Evolutionary conservation across 1,140 invertebrate species (phyloP).

Genomic region (Amphibalanus amphitrite): DNA sequence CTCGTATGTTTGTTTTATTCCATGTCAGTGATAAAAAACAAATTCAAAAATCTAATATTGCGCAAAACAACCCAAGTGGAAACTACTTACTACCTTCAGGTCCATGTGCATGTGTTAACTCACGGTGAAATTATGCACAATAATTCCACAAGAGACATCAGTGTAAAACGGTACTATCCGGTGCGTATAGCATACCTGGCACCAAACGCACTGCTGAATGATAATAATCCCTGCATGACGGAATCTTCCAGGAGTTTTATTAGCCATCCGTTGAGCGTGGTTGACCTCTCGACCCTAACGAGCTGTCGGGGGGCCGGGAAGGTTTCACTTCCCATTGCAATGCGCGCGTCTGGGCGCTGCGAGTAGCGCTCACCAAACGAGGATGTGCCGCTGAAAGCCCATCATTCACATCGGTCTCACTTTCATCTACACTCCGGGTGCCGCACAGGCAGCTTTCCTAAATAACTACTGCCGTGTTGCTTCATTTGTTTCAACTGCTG

Average conservation of each 20-base stretch:
- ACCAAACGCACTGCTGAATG: too few relatives aligned
- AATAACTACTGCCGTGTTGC: neutral
- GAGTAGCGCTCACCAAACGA: neutral
- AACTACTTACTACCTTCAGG: too few relatives aligned
- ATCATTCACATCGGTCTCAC: neutral
- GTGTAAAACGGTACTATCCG: too few relatives aligned
- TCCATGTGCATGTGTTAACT: too few relatives aligned
- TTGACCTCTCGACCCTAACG: neutral
- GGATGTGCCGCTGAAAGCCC: neutral
- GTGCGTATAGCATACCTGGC: too few relatives aligned
- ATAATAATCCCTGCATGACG: neutral
- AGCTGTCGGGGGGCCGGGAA: neutral
- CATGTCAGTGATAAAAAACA: too few relatives aligned
- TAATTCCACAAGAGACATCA: too few relatives aligned
- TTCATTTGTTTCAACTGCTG: too few relatives aligned
- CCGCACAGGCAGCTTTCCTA: neutral
- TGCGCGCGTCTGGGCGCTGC: neutral
- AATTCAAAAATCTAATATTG: too few relatives aligned
- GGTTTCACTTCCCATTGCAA: neutral
- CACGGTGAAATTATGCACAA: too few relatives aligned
- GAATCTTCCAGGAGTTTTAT: neutral
- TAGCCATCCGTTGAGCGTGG: neutral
- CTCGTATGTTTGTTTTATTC: too few relatives aligned
- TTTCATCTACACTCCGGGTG: neutral
- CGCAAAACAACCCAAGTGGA: too few relatives aligned